Conservation (phyloP, 1,140 invertebrate species). For the Lucilia cuprina region DNA sequence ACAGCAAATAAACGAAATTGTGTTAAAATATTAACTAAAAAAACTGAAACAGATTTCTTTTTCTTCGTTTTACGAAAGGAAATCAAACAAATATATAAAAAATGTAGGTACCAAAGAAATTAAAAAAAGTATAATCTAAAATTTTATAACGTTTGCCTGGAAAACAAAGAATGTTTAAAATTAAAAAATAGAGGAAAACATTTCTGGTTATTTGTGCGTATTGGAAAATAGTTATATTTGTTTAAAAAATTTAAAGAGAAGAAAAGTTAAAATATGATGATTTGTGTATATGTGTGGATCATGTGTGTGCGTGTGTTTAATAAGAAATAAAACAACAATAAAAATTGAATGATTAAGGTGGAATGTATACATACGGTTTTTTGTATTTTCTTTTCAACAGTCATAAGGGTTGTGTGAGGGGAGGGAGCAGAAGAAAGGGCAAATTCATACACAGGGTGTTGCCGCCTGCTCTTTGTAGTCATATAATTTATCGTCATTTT, state of each 20-base stretch:
- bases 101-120: slow-evolving; percentile 25
- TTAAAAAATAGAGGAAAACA: too few species aligned
- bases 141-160: too few species aligned
- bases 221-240: not conserved
- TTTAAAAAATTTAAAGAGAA: slow-evolving; percentile 14
- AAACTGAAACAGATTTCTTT: not conserved
- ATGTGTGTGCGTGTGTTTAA: slow-evolving; percentile 12
- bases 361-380: slow-evolving; percentile 31
- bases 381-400: not conserved
- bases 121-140: not conserved
- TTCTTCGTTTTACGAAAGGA: slow-evolving; percentile 21
- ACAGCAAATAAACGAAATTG: not conserved
- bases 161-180: not conserved
- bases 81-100: slow-evolving; percentile 28
- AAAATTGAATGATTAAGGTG: slow-evolving; percentile 30
- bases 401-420: slow-evolving; percentile 14
- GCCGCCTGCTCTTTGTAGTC: not conserved
- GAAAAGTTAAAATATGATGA: slow-evolving; percentile 30
- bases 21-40: not conserved
- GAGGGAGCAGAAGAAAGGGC: slow-evolving; percentile 21
- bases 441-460: slow-evolving; percentile 18
- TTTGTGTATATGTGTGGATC: not conserved
- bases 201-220: not conserved
- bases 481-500: not conserved
- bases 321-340: slow-evolving; percentile 29